Evolutionary conservation across 2,888 invertebrate genomes (phyloP).

Genomic region (Amaurobius ferox): DNA sequence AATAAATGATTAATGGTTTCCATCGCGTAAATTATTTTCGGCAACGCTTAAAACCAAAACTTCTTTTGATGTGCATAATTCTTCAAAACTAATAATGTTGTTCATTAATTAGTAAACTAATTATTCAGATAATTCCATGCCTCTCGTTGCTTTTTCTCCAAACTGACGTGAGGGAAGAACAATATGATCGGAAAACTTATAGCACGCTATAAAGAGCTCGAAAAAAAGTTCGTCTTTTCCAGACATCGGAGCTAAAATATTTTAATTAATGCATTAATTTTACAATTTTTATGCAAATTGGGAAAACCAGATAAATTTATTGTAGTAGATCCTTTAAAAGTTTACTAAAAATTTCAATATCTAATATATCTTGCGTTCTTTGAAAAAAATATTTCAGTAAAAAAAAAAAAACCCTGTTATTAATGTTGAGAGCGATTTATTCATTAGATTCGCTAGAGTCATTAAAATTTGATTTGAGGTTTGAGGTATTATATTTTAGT

Average conservation of each 20-base stretch:
- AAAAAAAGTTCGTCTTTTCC: background rate
- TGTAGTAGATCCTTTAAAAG: background rate
- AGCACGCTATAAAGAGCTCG: background rate
- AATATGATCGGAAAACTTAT: background rate
- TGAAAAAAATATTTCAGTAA: background rate
- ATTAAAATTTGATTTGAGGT: constrained; percentile 1
- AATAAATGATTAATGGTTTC: background rate
- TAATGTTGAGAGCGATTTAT: background rate
- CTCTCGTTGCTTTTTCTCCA: background rate
- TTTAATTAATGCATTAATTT: constrained; percentile 12
- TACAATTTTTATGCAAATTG: background rate
- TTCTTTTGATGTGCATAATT: background rate
- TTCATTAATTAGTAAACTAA: constrained; percentile 18
- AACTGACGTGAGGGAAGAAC: constrained; percentile 5
- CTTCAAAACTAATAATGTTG: constrained; percentile 9
- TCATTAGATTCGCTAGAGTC: background rate
- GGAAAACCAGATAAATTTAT: background rate
- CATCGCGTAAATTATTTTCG: background rate
- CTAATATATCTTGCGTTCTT: background rate
- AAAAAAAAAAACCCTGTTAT: background rate
- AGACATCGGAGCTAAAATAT: background rate
- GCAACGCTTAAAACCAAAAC: background rate
- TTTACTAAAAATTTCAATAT: background rate
- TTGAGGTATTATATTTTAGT: background rate
- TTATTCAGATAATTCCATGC: constrained; percentile 2